Base-by-base conservation (phyloP, 2,113 vertebrate species). In the Antidorcas marsupialis region DNA sequence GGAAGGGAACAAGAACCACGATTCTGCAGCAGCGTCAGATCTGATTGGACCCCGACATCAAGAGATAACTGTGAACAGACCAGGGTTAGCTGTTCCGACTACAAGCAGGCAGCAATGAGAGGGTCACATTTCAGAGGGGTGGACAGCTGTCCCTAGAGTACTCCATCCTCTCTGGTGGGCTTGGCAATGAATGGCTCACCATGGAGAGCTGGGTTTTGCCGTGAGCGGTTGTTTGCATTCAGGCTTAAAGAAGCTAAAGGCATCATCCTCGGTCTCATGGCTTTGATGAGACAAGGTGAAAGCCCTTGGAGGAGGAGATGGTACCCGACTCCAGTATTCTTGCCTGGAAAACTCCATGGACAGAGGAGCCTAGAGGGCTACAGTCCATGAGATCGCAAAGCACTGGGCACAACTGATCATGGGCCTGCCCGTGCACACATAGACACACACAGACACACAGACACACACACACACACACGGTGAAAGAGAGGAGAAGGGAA, bases 161-260 rank as follows among this genome's bases (percentile, higher is more conserved):
- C 96, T 93, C 90, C 97, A 96, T 98, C 97, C 97, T 14, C 3
- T 95, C 98, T 98, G 98, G 23, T 6, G 8, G 97, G 97, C 94
- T 99, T 96, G 91, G 97, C 97, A 98, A 97, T 47, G 90, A 97
- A 39, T 6, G 59, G 94, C 93, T 96, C 98, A 97, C 95, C 89
- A 62, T 94, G 52, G 86, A 98, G 91, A 98, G 96, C 96, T 96
- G 93, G 97, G 83, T 97, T 98, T 98, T 53, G 10, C 85, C 92
- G 74, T 82, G 94, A 98, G 96, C 59, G 28, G 92, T 96, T 98
- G 98, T 96, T 97, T 98, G 98, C 98, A 99, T 98, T 98, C 98
- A 96, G 96, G 94, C 95, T 98, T 98, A 97, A 96, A 97, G 97
- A 93, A 82, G 88, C 97, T 95, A 97, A 98, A 92, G 82, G 87